These are phyloP conservation scores for Gallinago solitaria DNA, from an alignment of 2,797 vertebrate genomes.

Conservation along the genomic window DNA sequence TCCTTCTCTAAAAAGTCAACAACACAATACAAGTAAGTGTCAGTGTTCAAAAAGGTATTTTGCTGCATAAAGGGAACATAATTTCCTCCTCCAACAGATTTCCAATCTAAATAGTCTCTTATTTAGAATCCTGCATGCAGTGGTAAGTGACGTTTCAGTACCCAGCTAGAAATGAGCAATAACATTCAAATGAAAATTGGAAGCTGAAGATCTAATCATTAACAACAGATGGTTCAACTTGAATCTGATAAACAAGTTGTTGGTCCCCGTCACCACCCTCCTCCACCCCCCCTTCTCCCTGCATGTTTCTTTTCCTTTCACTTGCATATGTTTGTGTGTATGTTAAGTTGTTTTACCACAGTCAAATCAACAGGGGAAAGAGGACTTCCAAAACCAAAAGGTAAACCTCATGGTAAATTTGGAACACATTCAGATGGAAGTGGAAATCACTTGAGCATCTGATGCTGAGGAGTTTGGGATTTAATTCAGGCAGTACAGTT, in stretches of 20 bases:
- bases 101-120: conserved; percentile 70
- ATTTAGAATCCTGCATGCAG: conserved; percentile 66
- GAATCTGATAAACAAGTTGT: conserved; percentile 76
- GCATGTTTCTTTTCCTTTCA: background rate
- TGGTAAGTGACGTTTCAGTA: conserved; percentile 54
- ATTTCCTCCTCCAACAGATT: conserved; percentile 73
- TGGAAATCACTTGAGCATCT: background rate
- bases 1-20: conserved; percentile 1
- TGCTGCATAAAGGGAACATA: conserved; percentile 52
- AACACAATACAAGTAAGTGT: background rate
- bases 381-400: conserved; percentile 38
- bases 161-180: conserved; percentile 78
- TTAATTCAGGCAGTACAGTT: conserved; percentile 28
- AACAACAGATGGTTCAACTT: conserved; percentile 80
- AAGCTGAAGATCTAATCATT: conserved; percentile 81
- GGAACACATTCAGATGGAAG: conserved; percentile 10
- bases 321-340: conserved; percentile 24
- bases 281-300: background rate
- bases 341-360: background rate
- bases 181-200: conserved; percentile 81
- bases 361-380: background rate
- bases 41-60: conserved; percentile 44
- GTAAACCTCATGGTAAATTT: conserved; percentile 21
- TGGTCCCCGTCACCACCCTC: background rate
- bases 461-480: conserved; percentile 1